Base-by-base conservation (phyloP, 1,140 invertebrate genomes). In the Drosophila orena region DNA sequence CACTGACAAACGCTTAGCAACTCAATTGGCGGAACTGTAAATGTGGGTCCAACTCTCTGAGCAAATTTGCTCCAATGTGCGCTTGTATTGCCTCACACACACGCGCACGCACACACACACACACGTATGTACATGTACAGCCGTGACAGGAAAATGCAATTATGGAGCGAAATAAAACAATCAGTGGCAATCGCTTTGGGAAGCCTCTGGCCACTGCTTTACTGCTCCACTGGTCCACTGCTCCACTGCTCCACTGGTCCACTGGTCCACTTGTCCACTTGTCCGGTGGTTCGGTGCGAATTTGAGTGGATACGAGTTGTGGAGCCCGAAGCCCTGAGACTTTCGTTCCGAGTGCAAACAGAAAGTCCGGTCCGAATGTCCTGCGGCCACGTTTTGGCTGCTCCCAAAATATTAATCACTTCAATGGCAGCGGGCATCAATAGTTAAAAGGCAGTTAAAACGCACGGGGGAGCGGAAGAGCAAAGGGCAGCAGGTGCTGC, bases 401-500 rank as follows among this genome's bases (percentile, higher is more conserved):
- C 46, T 65, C 49, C 44, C 49, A 46, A 81, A 88, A 83, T 86
- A 86, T 86, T 88, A 88, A 86, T 88, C 79, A 81, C 70, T 77
- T 79, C 76, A 69, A 62, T 69, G 65, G 60, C 73, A 50, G 4
- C 2, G 14, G 57, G 62, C 79, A 86, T 86, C 83, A 88, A 86
- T 86, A 88, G 88, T 86, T 88, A 86, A 88, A 88, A 61, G 78
- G 70, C 65, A 88, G 74, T n/a, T n/a, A n/a, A n/a, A n/a, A n/a
- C 15, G 50, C 61, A 50, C 54, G 44, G 4, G 35, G 47, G 20
- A 15, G n/a, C 11, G 27, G 27, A 12, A 42, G 27, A 14, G 35
- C 35, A 34, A 30, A 30, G 8, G 56, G 59, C 49, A 55, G 40
- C 34, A 55, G 34, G 43, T 58, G 46, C 43, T 52, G 64, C 68